Percentiles rank a stretch among this genome's conserved stretches.
phyloP scores from a whole-genome alignment of 2,113 vertebrate genomes.

The Trogon melanurus region DNA sequence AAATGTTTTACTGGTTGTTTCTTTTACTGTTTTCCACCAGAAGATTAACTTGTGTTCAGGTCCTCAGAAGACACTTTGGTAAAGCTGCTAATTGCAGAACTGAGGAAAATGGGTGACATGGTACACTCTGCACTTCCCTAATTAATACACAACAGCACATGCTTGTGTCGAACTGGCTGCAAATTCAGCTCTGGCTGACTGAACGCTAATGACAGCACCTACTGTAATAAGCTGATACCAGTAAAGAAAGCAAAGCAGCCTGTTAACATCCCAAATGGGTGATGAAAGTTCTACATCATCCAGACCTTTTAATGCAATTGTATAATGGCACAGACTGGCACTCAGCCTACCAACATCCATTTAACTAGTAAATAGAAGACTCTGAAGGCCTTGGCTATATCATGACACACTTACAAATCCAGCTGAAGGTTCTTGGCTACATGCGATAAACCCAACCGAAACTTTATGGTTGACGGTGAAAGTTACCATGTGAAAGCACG shows the following conservation, averaged over 20 bases:
- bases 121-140: slow-evolving; percentile 58
- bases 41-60: slow-evolving; percentile 63
- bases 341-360: slow-evolving; percentile 8
- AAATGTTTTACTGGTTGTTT: slow-evolving; percentile 70
- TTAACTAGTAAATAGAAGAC: slow-evolving; percentile 56
- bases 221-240: slow-evolving; percentile 11
- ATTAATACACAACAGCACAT: slow-evolving; percentile 65
- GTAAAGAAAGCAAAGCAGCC: slow-evolving; percentile 7
- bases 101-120: slow-evolving; percentile 59
- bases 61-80: slow-evolving; percentile 64
- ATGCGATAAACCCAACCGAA: background rate
- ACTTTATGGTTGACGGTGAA: background rate
- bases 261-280: slow-evolving; percentile 52
- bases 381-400: background rate
- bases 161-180: background rate
- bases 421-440: background rate
- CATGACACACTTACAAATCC: background rate
- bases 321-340: slow-evolving; percentile 31
- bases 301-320: slow-evolving; percentile 34
- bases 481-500: background rate
- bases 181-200: slow-evolving; percentile 27
- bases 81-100: slow-evolving; percentile 72
- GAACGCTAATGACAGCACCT: slow-evolving; percentile 24
- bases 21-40: slow-evolving; percentile 49
- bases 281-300: slow-evolving; percentile 4